Evolutionary conservation across 2,888 invertebrate genomes (phyloP), one percentile per base, ranked within the genome.

Genomic region (Clostera curtula): DNA sequence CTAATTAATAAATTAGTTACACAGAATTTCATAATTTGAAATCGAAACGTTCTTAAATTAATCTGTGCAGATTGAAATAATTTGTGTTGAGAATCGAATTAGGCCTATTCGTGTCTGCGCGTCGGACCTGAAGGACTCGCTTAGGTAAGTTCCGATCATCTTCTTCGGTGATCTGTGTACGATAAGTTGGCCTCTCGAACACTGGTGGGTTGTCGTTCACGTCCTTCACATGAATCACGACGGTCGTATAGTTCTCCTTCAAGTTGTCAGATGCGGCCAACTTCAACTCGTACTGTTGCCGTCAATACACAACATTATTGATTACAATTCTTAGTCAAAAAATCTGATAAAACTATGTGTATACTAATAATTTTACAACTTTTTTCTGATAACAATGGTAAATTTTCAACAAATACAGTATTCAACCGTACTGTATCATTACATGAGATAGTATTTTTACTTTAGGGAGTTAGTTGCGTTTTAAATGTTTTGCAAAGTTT

Each of bases 181-280:
- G 90, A 85, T 96, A 97, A 31, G 95, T 95, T 27, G 96, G 96
- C 46, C 96, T 86, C 79, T 96, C 95, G 82, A 98, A 98, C 51
- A 95, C 95, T 2, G 98, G 98, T 21, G 97, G 95, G 86, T 98
- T 98, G 87, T 98, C 98, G 82, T 98, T 98, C 49, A 97, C 96
- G 75, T 98, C 97, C 84, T 96, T 97, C 56, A 97, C 95, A 80
- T 96, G 95, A 63, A 97, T 97, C 63, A 97, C 96, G 47, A 97
- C 97, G 19, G 95, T 96, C 20, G 97, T 97, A 85, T 94, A 95
- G 88, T 97, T 97, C 83, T 97, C 97, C 86, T 96, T 96, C 69
- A 96, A 88, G 87, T 97, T 97, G 86, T 96, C 95, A 41, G 97
- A 96, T 28, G 96, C 96, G 34, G 97, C 96, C 80, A 96, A 86